Evolutionary conservation across 2,888 invertebrate genomes (phyloP).

Genomic region (Chrysolina oricalcia): DNA sequence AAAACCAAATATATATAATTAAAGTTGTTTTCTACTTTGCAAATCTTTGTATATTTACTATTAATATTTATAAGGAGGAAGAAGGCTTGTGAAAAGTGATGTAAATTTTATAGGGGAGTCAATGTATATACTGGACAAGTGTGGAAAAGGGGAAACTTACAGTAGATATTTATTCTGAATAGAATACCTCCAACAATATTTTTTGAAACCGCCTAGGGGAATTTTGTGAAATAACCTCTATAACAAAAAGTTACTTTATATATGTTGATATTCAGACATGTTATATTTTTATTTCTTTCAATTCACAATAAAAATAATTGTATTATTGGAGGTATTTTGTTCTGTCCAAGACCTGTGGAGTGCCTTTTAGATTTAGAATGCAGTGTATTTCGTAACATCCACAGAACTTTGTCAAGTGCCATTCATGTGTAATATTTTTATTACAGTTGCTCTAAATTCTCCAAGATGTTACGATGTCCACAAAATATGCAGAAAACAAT

Average conservation of each 20-base stretch:
- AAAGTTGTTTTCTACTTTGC: conserved; percentile 33
- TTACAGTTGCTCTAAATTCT: conserved; percentile 21
- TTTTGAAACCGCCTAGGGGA: conserved; percentile 12
- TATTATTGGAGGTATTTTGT: conserved; percentile 43
- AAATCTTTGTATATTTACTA: conserved; percentile 41
- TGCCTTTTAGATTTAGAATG: conserved; percentile 65
- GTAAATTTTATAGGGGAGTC: conserved; percentile 61
- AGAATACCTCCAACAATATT: conserved; percentile 47
- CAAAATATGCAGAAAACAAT: conserved; percentile 49
- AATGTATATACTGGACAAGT: conserved; percentile 63
- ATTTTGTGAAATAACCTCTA: not conserved
- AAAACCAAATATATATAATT: conserved; percentile 16
- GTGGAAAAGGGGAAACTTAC: conserved; percentile 34
- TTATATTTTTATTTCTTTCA: not conserved
- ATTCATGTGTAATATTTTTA: conserved; percentile 34
- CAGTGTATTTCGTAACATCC: conserved; percentile 38
- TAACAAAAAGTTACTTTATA: not conserved
- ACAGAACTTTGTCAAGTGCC: conserved; percentile 50
- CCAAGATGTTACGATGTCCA: conserved; percentile 31
- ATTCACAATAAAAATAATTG: not conserved
- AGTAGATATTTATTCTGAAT: conserved; percentile 32
- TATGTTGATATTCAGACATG: not conserved
- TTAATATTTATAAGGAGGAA: conserved; percentile 42
- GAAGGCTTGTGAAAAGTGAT: conserved; percentile 66
- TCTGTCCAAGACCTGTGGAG: conserved; percentile 66